Conservation (phyloP, 2,888 invertebrate species). For the Mystacides longicornis region DNA sequence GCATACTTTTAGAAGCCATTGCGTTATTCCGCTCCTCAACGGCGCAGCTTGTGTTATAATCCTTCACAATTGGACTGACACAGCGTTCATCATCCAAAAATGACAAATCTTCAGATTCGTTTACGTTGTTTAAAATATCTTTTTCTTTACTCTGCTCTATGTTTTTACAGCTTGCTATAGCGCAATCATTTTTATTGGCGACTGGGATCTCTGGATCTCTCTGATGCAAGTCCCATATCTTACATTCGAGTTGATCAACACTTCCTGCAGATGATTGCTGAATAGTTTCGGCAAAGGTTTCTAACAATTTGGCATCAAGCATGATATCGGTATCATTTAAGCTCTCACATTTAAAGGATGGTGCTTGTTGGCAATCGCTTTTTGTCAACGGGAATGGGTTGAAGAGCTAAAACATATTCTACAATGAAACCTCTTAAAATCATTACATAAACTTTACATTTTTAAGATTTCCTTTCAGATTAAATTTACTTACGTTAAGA, state of each 20-base stretch:
- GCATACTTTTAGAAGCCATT: neutral
- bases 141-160: conserved; percentile 16
- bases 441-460: neutral
- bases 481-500: conserved; percentile 19
- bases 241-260: conserved; percentile 19
- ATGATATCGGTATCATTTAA: conserved; percentile 24
- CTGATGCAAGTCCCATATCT: conserved; percentile 23
- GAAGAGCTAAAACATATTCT: conserved; percentile 17
- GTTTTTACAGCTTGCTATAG: conserved; percentile 9
- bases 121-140: conserved; percentile 6
- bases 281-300: conserved; percentile 20
- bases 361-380: conserved; percentile 19
- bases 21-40: conserved; percentile 1
- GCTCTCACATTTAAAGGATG: conserved; percentile 24
- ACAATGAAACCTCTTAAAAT: neutral
- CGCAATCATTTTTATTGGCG: conserved; percentile 10
- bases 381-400: conserved; percentile 20
- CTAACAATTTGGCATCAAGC: conserved; percentile 24
- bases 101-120: conserved; percentile 19
- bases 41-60: conserved; percentile 1
- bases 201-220: conserved; percentile 17
- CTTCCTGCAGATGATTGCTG: conserved; percentile 12
- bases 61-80: conserved; percentile 10
- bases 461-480: neutral
- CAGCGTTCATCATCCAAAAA: conserved; percentile 22